Conservation (phyloP, 35 echinoderm and acorn worm genomes). For the Anneissia japonica region DNA sequence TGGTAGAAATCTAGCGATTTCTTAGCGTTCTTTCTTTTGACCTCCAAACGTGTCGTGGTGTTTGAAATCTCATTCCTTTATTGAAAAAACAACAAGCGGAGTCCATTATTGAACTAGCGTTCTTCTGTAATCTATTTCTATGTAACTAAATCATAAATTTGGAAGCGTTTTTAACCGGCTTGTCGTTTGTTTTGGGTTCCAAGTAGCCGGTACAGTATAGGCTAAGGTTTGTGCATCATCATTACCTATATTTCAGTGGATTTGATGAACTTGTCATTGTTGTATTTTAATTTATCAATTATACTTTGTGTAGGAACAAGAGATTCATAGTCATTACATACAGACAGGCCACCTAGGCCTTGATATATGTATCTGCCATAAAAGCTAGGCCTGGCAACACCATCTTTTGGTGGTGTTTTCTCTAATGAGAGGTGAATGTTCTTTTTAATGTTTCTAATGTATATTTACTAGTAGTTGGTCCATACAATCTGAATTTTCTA, state of each 20-base stretch:
- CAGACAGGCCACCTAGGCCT: too few relatives aligned
- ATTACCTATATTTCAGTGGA: not conserved
- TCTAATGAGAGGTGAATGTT: too few relatives aligned
- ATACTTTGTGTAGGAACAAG: too few relatives aligned
- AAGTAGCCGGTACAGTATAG: not conserved
- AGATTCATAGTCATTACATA: too few relatives aligned
- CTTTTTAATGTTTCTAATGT: too few relatives aligned
- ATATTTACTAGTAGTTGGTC: too few relatives aligned
- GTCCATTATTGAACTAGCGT: constrained; percentile 17
- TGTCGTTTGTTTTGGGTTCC: not conserved
- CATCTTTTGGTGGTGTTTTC: too few relatives aligned
- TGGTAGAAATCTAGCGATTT: constrained; percentile 44
- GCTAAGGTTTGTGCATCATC: not conserved
- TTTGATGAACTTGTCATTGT: not conserved
- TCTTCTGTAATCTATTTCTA: not conserved
- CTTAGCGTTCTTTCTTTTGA: constrained; percentile 49
- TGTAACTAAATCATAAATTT: not conserved
- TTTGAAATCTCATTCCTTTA: constrained; percentile 75
- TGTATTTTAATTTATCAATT: not conserved
- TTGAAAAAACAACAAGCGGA: constrained; percentile 67
- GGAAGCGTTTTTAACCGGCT: not conserved
- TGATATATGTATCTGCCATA: too few relatives aligned
- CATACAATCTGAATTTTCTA: too few relatives aligned
- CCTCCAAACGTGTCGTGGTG: constrained; percentile 56
- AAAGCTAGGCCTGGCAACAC: too few relatives aligned